Conservation (phyloP, 2,797 vertebrate genomes). For the Gymnothorax javanicus region DNA sequence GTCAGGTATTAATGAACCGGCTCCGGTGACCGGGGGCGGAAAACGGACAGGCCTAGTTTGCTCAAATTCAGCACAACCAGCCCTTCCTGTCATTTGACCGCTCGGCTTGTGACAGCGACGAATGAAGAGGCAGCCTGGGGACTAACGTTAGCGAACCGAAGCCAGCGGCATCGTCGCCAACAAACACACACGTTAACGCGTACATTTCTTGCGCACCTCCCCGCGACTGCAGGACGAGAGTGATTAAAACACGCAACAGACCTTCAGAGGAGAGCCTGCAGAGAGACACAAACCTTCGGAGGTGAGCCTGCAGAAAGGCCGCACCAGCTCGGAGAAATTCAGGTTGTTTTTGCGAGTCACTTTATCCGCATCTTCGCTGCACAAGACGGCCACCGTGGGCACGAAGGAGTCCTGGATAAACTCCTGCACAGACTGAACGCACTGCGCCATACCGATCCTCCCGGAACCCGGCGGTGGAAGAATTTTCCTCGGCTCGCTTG, state of each 20-base stretch:
- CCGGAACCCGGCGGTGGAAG: slow-evolving; percentile 30
- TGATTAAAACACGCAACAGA: background rate
- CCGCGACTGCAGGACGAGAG: background rate
- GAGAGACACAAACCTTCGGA: slow-evolving; percentile 85
- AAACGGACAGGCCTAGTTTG: slow-evolving; percentile 26
- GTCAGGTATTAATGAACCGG: slow-evolving; percentile 43
- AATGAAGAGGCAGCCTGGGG: slow-evolving; percentile 7
- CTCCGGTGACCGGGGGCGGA: slow-evolving; percentile 41
- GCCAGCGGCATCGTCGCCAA: background rate
- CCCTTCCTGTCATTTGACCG: slow-evolving; percentile 47
- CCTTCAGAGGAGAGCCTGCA: too few relatives aligned
- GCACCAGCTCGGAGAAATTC: slow-evolving; percentile 89
- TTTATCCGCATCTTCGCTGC: slow-evolving; percentile 90
- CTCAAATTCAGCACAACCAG: background rate
- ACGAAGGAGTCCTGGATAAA: slow-evolving; percentile 96
- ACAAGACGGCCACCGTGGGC: slow-evolving; percentile 92
- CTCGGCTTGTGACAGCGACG: slow-evolving; percentile 32
- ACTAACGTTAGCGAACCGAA: slow-evolving; percentile 38
- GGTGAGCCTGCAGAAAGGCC: slow-evolving; percentile 93
- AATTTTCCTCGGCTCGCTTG: slow-evolving; percentile 23
- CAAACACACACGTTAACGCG: background rate
- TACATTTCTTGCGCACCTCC: background rate
- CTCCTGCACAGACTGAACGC: slow-evolving; percentile 93
- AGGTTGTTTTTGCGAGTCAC: slow-evolving; percentile 90
- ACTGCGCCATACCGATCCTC: slow-evolving; percentile 84